Evolutionary conservation across 2,113 vertebrate genomes (phyloP).

Genomic region (Calidris pugnax): DNA sequence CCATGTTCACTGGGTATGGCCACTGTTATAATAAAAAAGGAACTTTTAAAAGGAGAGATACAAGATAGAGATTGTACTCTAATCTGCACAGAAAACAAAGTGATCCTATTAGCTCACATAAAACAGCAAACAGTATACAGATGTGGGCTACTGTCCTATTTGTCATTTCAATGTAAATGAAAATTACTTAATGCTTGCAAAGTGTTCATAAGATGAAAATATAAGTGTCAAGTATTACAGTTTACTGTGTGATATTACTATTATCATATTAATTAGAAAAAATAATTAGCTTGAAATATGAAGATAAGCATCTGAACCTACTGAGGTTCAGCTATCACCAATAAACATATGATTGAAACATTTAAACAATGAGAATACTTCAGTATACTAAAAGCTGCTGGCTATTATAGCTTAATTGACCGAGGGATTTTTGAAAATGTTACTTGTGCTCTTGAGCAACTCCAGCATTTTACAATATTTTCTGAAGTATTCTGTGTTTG

Average conservation of each 20-base stretch:
- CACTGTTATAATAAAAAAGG: background rate
- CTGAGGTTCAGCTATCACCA: background rate
- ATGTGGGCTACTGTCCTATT: background rate
- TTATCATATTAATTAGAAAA: conserved; percentile 22
- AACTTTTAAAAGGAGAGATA: background rate
- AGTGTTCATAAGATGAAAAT: background rate
- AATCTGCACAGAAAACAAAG: background rate
- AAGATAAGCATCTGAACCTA: background rate
- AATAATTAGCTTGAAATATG: conserved; percentile 1
- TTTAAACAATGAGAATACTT: background rate
- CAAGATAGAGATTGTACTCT: background rate
- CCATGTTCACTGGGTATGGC: background rate
- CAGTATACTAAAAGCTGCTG: background rate
- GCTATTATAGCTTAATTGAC: background rate
- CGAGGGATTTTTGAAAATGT: background rate
- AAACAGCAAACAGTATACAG: background rate
- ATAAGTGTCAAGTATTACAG: background rate
- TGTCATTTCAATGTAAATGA: background rate
- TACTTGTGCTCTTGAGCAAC: background rate
- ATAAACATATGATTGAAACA: background rate
- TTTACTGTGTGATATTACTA: background rate
- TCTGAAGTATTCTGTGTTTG: background rate
- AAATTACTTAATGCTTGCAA: background rate
- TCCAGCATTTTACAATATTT: background rate
- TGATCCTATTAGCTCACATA: background rate